Percentiles rank a stretch among this genome's conserved stretches.
These are phyloP conservation scores for Diarsia rubi DNA, from an alignment of 2,888 invertebrate species.

Conservation along the genomic window DNA sequence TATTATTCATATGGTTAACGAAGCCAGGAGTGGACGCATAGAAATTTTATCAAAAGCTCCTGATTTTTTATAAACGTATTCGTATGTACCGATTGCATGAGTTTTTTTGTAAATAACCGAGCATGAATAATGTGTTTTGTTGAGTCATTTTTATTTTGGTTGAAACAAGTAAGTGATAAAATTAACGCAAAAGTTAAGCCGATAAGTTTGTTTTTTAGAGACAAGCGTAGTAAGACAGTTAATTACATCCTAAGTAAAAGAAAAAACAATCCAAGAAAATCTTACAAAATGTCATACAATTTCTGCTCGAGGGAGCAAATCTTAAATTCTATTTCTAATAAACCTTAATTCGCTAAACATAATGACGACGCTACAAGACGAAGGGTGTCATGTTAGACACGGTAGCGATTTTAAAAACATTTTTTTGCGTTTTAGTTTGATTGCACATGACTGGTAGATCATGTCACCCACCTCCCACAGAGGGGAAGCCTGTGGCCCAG, in stretches of 20 bases:
- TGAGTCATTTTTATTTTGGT: background rate
- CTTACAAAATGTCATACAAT: background rate
- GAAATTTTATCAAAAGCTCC: conserved; percentile 46
- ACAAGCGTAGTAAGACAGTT: background rate
- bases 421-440: background rate
- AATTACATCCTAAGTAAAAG: background rate
- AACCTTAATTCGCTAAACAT: conserved; percentile 66
- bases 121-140: conserved; percentile 21
- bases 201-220: background rate
- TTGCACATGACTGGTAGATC: background rate
- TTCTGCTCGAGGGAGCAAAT: conserved; percentile 39
- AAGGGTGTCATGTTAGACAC: conserved; percentile 26
- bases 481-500: background rate
- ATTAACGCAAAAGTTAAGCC: background rate
- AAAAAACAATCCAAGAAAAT: background rate
- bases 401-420: conserved; percentile 29
- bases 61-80: conserved; percentile 46
- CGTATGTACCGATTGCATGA: conserved; percentile 18
- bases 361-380: conserved; percentile 58
- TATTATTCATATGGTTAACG: conserved; percentile 80
- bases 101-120: conserved; percentile 10
- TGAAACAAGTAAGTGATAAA: background rate
- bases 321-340: conserved; percentile 55
- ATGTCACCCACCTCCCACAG: background rate
- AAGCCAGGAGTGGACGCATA: conserved; percentile 63